These are phyloP conservation scores for Tortricodes alternella DNA, from an alignment of 2,888 invertebrate genomes.

Conservation along the genomic window DNA sequence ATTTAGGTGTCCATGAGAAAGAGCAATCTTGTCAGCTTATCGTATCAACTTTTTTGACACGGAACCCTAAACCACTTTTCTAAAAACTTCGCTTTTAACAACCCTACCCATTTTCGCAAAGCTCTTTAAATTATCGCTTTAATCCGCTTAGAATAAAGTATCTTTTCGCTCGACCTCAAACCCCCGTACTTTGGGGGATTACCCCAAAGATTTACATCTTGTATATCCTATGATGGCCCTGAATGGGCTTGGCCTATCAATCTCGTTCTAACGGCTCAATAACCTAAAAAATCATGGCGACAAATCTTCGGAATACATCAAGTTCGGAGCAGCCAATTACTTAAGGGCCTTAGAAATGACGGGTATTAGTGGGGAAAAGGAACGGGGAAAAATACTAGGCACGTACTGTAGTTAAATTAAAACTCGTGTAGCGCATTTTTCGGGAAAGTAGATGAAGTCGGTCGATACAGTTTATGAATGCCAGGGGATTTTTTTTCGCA, in stretches of 20 bases:
- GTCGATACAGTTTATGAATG: no score
- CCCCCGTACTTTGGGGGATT: background rate
- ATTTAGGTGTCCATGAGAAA: no score
- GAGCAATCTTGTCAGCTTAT: no score
- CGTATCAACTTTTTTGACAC: no score
- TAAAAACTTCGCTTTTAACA: background rate
- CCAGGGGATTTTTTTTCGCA: no score
- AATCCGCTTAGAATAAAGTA: background rate
- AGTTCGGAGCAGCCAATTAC: slow-evolving; percentile 34
- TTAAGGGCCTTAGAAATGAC: slow-evolving; percentile 31
- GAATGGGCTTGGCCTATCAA: background rate
- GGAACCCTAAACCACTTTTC: no score
- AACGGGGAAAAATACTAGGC: slow-evolving; percentile 1
- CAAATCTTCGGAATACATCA: slow-evolving; percentile 32
- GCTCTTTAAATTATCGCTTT: background rate
- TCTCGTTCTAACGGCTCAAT: slow-evolving; percentile 13
- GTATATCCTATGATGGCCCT: slow-evolving; percentile 4
- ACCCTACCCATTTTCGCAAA: background rate
- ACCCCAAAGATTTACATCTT: slow-evolving; percentile 6
- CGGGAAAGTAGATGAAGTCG: no score
- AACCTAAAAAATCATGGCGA: slow-evolving; percentile 25
- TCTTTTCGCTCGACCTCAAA: background rate
- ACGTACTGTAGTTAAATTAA: background rate
- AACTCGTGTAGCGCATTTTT: no score
- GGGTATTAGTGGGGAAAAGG: background rate